These are phyloP conservation scores for Tyria jacobaeae DNA, from an alignment of 2,888 invertebrate species.

Conservation along the genomic window DNA sequence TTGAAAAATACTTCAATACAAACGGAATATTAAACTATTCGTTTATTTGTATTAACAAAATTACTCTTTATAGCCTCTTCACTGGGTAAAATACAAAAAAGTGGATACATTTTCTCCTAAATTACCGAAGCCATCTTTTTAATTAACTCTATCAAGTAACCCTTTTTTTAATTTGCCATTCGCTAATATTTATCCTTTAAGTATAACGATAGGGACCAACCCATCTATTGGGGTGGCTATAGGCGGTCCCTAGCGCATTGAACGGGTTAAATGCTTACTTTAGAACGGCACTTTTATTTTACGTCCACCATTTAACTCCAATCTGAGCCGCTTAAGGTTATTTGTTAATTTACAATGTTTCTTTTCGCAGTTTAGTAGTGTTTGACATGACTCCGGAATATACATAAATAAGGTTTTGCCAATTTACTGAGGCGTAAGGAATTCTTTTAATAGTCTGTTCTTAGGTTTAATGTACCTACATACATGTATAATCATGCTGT, in stretches of 20 bases:
- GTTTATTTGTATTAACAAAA: too few species aligned
- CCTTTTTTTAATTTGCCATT: slow-evolving; percentile 38
- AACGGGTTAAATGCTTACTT: slow-evolving; percentile 55
- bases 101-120: slow-evolving; percentile 1
- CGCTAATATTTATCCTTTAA: slow-evolving; percentile 38
- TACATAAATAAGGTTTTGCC: neutral
- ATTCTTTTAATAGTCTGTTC: too few species aligned
- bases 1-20: too few species aligned
- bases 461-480: too few species aligned
- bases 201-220: slow-evolving; percentile 41
- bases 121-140: slow-evolving; percentile 26
- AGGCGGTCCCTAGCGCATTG: slow-evolving; percentile 51
- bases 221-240: slow-evolving; percentile 37
- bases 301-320: slow-evolving; percentile 38
- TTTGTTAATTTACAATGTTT: slow-evolving; percentile 27
- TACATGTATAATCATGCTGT: too few species aligned
- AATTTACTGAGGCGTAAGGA: neutral
- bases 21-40: too few species aligned
- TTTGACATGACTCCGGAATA: neutral
- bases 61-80: neutral
- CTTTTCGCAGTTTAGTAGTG: neutral
- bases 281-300: slow-evolving; percentile 39
- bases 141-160: slow-evolving; percentile 45
- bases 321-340: slow-evolving; percentile 25
- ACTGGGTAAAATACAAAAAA: neutral